A percentile compares a stretch with the other conserved stretches of the same genome.
Conservation (phyloP, 2,113 vertebrate genomes). For the Seriola aureovittata region DNA sequence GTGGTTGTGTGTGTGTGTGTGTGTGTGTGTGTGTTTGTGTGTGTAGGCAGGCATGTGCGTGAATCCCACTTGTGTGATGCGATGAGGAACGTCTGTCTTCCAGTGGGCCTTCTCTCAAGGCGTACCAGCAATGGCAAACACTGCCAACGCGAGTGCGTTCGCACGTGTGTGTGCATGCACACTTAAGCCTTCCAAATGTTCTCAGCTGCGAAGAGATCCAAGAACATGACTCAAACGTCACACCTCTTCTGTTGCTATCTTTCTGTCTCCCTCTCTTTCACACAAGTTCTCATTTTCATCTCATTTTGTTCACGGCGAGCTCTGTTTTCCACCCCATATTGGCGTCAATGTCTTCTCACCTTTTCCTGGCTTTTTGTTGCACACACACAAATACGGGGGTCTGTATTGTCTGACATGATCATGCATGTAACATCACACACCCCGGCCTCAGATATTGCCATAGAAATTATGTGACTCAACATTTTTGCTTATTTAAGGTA, state of each 20-base stretch:
- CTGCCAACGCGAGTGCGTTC: constrained; percentile 53
- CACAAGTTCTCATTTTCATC: constrained; percentile 60
- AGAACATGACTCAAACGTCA: constrained; percentile 82
- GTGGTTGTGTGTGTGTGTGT: constrained; percentile 32
- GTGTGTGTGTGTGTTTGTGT: constrained; percentile 25
- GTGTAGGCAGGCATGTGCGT: constrained; percentile 47
- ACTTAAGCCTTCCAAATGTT: constrained; percentile 83
- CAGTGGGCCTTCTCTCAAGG: constrained; percentile 62
- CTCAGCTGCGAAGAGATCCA: constrained; percentile 66
- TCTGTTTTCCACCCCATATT: constrained; percentile 31
- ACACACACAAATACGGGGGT: background rate
- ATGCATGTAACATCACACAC: background rate
- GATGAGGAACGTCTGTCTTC: constrained; percentile 73
- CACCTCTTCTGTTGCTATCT: constrained; percentile 76
- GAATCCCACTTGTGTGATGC: constrained; percentile 44
- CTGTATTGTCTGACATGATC: background rate
- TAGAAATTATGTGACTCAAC: background rate
- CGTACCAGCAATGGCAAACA: constrained; percentile 37
- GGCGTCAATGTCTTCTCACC: constrained; percentile 54
- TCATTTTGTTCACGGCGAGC: constrained; percentile 30
- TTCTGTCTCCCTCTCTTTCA: constrained; percentile 61
- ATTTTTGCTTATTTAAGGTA: background rate
- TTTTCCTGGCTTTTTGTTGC: constrained; percentile 10
- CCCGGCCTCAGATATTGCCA: background rate
- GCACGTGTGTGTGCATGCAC: constrained; percentile 49